Base-by-base conservation (phyloP, 23 tunicate genomes). In the Styela clava region DNA sequence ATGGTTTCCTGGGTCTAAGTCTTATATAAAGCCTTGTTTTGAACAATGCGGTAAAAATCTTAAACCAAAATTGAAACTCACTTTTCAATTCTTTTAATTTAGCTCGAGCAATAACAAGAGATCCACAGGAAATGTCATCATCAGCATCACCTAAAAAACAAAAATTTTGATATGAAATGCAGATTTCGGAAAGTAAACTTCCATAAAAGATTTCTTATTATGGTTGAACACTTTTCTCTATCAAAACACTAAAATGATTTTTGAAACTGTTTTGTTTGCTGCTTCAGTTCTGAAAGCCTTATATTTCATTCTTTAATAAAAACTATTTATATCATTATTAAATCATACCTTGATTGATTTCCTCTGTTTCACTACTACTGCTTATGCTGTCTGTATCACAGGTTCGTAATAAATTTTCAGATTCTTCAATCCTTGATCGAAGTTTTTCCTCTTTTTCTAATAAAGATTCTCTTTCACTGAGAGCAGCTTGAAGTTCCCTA, bases 401-500 rank as follows among this genome's bases (percentile, higher is more conserved):
- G 26, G 84, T 37, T 51, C 78, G 44, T 9, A 85, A 36, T 35
- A 85, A 83, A 35, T 61, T 62, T 61, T 91, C 97, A 0, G 90
- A 83, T 30, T 85, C 90, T 69, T 91, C 90, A 28, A 91, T 78
- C 35, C 76, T 62, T 0, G 85, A 25, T 35, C 89, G 83, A 19
- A 91, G 37, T 22, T 65, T 82, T 32, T 91, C 97, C 74, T 91
- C 97, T 22, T 62, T 79, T 28, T 85, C 87, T 61, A 91, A 51
- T 21, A 91, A 67, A 31, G 69, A 82, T 61, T 85, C 89, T 2
- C 97, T 77, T 7, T 89, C 97, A 35, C 73, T 79, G 35, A 91
- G 82, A 2, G 97, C 97, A 27, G 87, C 89, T 71, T 86, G 90
- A 30, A 91, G 61, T 71, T 82, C 89, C 76, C 90, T 91, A 25